Percentiles rank a stretch among this genome's conserved stretches.
Conservation (phyloP, 1,140 invertebrate species). For the Brachionus sp. region DNA sequence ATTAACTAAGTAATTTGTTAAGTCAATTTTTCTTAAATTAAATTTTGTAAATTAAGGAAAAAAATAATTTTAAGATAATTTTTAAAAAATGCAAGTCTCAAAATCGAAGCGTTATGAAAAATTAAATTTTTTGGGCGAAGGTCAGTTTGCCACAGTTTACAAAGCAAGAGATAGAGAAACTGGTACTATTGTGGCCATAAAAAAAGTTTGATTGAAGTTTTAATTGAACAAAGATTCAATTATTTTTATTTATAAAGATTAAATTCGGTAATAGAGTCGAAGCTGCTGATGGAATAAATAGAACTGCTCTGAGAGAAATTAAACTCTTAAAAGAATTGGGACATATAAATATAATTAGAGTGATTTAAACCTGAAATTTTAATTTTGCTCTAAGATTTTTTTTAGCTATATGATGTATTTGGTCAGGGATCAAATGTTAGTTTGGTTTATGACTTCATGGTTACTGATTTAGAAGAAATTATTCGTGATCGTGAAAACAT, state of each 20-base stretch:
- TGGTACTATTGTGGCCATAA: constrained; percentile 81
- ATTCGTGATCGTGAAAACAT: constrained; percentile 44
- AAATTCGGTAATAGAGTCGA: constrained; percentile 90
- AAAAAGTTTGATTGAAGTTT: constrained; percentile 98
- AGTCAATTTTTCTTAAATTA: background rate
- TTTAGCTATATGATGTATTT: constrained; percentile 80
- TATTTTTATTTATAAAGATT: constrained; percentile 71
- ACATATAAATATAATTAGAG: constrained; percentile 88
- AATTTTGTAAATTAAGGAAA: background rate
- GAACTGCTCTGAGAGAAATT: constrained; percentile 95
- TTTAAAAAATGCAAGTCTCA: constrained; percentile 24
- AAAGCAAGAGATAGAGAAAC: constrained; percentile 85
- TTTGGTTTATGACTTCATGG: constrained; percentile 98
- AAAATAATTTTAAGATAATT: background rate
- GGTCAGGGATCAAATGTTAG: constrained; percentile 93
- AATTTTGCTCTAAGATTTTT: constrained; percentile 41
- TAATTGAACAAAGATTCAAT: constrained; percentile 80
- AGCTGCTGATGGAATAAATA: constrained; percentile 93
- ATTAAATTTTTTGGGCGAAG: constrained; percentile 44
- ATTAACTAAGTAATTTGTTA: background rate
- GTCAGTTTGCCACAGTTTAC: constrained; percentile 92
- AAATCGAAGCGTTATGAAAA: constrained; percentile 42
- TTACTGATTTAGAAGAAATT: constrained; percentile 83
- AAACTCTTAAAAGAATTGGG: constrained; percentile 92
- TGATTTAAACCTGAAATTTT: constrained; percentile 53